Base-by-base conservation (phyloP, 2,797 vertebrate species). In the Cichlasoma orientale region DNA sequence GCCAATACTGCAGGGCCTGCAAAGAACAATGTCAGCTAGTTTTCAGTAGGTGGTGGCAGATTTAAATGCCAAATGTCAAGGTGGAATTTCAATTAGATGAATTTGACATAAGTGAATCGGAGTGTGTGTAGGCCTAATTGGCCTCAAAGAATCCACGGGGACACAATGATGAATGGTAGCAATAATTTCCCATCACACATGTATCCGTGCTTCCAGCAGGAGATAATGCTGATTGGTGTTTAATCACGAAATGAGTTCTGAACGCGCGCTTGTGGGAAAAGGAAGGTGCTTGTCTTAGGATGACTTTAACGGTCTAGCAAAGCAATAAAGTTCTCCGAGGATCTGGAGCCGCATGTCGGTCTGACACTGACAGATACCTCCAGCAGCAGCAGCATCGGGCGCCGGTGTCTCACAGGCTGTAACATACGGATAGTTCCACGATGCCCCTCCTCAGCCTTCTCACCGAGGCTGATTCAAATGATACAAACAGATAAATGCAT, bases 11-110 rank as follows among this genome's bases (percentile, higher is more conserved):
- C 69, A 5, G 80, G 78, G 58, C 77, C 83, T 72, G 83, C 79
- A 56, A 52, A 68, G 81, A 80, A 84, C 83, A 18, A 73, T 80
- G 89, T 88, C 89, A 89, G 90, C 87, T 80, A 54, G 71, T 77
- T 88, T 88, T 82, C 72, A 58, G 74, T 23, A 74, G 82, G 79
- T 55, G 59, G 72, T 71, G 82, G 78, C 73, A 85, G 77, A 75
- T 90, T 91, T 83, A 92, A 91, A 91, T 89, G 85, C 78, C 89
- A 90, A 87, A 87, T 61, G 79, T 77, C 80, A 84, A 78, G 85
- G 81, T 87, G 82, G 88, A 92, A 90, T 93, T 89, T 92, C 82
- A 91, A 90, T 93, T 74, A 91, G 85, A 73, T 56, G 69, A 69
- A 85, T 82, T 79, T 89, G 82, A 91, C 88, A 72, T 77, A 78